phyloP scores from a whole-genome alignment of 2,797 vertebrate species.

The Podargus strigoides region DNA sequence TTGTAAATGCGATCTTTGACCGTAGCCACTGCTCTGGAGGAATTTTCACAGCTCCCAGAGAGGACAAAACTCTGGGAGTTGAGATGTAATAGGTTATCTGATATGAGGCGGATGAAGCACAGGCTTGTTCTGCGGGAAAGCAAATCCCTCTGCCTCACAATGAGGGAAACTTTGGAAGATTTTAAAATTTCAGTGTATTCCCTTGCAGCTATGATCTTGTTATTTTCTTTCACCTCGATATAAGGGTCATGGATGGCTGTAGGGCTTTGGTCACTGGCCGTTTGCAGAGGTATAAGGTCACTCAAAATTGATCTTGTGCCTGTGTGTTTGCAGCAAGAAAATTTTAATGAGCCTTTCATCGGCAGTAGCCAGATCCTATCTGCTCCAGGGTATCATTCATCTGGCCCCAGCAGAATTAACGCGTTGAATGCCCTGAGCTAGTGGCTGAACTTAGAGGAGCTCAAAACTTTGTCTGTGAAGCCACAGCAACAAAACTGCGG shows the following conservation, averaged over 20 bases:
- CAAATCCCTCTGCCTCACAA: background rate
- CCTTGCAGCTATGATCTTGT: background rate
- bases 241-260: background rate
- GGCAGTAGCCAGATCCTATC: conserved; percentile 7
- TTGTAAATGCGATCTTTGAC: conserved; percentile 76
- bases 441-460: background rate
- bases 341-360: conserved; percentile 40
- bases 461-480: background rate
- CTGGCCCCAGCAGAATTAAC: conserved; percentile 32
- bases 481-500: background rate
- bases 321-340: conserved; percentile 15
- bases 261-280: background rate
- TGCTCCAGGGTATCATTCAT: conserved; percentile 18
- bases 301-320: conserved; percentile 2
- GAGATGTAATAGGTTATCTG: conserved; percentile 66
- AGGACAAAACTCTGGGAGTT: conserved; percentile 35
- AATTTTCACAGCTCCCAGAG: conserved; percentile 57
- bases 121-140: conserved; percentile 34
- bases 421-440: background rate
- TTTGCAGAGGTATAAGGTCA: conserved; percentile 1
- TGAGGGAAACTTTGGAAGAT: background rate
- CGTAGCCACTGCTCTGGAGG: conserved; percentile 53
- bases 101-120: conserved; percentile 12
- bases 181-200: background rate
- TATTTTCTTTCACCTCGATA: background rate